phyloP scores from a whole-genome alignment of 2,888 invertebrate genomes.

The Helleia helle region DNA sequence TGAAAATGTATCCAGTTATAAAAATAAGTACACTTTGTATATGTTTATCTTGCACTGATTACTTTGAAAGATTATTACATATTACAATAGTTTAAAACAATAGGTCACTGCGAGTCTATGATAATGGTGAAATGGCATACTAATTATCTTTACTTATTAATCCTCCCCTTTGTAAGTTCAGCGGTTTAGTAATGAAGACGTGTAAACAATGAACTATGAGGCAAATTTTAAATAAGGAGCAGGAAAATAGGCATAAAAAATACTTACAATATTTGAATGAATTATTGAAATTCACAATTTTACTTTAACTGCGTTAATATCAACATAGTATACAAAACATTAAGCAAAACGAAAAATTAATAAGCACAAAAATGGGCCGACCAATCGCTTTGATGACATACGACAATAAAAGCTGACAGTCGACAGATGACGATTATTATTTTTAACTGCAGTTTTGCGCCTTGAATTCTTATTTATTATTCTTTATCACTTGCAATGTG shows the following conservation, averaged over 20 bases:
- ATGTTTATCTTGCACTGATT: background rate
- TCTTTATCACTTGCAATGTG: too few species aligned
- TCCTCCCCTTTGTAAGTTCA: conserved; percentile 68
- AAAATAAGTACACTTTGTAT: too few species aligned
- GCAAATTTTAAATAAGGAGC: conserved; percentile 15
- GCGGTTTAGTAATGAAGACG: conserved; percentile 43
- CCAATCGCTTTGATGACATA: conserved; percentile 42
- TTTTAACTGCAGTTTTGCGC: too few species aligned
- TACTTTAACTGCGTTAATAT: conserved; percentile 39
- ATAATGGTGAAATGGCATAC: background rate
- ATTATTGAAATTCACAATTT: conserved; percentile 36
- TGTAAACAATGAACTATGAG: conserved; percentile 55
- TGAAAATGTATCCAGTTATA: too few species aligned
- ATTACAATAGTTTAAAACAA: background rate
- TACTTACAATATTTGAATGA: conserved; percentile 45
- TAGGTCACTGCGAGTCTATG: background rate
- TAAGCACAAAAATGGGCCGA: conserved; percentile 37
- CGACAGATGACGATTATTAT: background rate
- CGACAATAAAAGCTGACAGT: conserved; percentile 16
- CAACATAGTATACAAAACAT: conserved; percentile 58
- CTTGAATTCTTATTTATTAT: too few species aligned
- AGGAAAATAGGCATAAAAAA: conserved; percentile 9
- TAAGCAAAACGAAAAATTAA: conserved; percentile 43
- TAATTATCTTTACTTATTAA: conserved; percentile 15
- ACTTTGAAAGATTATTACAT: background rate